These are phyloP conservation scores for Dryomyza anilis DNA, from an alignment of 2,888 invertebrate species.

Conservation along the genomic window DNA sequence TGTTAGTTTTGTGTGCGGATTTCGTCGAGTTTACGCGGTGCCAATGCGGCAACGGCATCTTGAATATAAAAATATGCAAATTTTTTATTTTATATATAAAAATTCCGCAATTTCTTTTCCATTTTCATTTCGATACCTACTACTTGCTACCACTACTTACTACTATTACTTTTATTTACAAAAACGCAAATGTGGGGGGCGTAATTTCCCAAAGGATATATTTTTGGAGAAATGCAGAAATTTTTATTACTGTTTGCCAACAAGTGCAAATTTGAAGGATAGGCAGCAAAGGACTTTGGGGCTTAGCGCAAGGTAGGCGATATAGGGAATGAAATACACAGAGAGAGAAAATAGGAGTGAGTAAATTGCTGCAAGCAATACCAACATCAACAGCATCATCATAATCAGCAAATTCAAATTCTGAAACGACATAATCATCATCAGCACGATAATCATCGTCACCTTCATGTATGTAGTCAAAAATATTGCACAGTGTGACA, in stretches of 20 bases:
- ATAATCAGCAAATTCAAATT: background rate
- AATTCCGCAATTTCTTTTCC: conserved; percentile 24
- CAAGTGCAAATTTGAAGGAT: conserved; percentile 14
- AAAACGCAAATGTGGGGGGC: conserved; percentile 19
- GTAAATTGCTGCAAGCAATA: background rate
- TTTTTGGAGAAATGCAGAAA: conserved; percentile 19
- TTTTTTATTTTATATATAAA: conserved; percentile 18
- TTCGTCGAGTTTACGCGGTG: background rate
- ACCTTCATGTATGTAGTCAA: too few species aligned
- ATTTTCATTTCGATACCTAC: conserved; percentile 21
- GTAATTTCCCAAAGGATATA: conserved; percentile 26
- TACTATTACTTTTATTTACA: conserved; percentile 25
- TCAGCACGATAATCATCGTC: too few species aligned
- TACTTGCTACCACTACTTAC: too few species aligned
- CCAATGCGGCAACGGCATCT: too few species aligned
- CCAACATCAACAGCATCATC: background rate
- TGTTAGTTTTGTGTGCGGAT: background rate
- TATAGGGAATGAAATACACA: too few species aligned
- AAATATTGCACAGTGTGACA: too few species aligned
- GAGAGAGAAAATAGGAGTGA: too few species aligned
- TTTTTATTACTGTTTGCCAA: conserved; percentile 24
- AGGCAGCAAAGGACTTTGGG: background rate
- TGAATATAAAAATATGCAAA: conserved; percentile 23
- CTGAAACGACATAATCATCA: background rate
- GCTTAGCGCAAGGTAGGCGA: background rate